Base-by-base conservation (phyloP, 2,113 vertebrate species). In the Calidris pygmaea region DNA sequence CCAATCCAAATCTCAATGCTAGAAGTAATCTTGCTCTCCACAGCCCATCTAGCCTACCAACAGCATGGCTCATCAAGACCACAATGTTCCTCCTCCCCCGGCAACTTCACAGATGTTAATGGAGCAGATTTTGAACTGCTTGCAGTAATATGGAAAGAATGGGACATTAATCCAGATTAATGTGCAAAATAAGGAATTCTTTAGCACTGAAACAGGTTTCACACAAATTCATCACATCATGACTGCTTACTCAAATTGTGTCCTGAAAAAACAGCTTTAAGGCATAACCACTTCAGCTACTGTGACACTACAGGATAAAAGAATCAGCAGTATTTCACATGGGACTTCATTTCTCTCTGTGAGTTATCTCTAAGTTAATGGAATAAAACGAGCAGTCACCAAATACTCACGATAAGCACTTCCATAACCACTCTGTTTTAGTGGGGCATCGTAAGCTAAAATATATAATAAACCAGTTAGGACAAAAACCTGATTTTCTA, bases 71-170 rank as follows among this genome's bases (percentile, higher is more conserved):
- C 56, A 82, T 62, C 71, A 21, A 77, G 37, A 50, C 14, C 68
- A 55, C 3, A 0, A 18, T 4, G n/a, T 16, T 89, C 76, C 58
- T 43, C 47, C 76, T 19, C 23, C 17, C 35, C 23, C 24, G 3
- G 35, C 47, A 90, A 62, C 59, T 80, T 37, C 0, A 8, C 41
- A 92, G 83, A 47, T 0, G 0, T 19, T 32, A 92, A 87, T 0
- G 0, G 39, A 83, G 71, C 41, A 70, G 30, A 19, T 80, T 92
- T 50, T 73, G 62, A 90, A 85, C 58, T 73, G 62, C 62, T 18
- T 62, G 22, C n/a, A 88, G 79, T 68, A 92, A 75, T 71, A 71
- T 8, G 53, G 90, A 95, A 95, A 89, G 85, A 94, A 88, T 29
- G 79, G 63, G 65, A 74, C 15, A 34, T 26, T 63, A 92, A 80